Evolutionary conservation across 1,140 invertebrate species (phyloP).

Genomic region (Fopius arisanus): DNA sequence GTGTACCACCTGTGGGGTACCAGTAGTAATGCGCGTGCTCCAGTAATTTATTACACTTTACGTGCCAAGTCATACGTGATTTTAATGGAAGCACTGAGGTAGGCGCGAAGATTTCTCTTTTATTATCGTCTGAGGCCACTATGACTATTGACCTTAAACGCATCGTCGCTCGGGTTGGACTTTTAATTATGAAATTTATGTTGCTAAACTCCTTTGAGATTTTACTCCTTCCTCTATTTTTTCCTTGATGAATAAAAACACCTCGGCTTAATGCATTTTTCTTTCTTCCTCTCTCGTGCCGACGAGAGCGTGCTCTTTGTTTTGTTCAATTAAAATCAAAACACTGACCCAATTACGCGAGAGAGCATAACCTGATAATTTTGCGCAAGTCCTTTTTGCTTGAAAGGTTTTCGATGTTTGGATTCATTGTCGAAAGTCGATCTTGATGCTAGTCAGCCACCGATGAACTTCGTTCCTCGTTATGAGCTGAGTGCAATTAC

Average conservation of each 20-base stretch:
- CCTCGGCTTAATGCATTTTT: not conserved
- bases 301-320: too few species aligned
- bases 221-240: not conserved
- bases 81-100: slow-evolving; percentile 27
- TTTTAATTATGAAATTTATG: not conserved
- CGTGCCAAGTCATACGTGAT: slow-evolving; percentile 38
- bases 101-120: slow-evolving; percentile 10
- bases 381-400: too few species aligned
- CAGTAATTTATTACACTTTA: not conserved
- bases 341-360: too few species aligned
- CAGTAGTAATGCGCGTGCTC: not conserved
- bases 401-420: too few species aligned
- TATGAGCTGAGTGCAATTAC: too few species aligned
- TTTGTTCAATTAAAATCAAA: too few species aligned
- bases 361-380: too few species aligned
- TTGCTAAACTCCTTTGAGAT: not conserved
- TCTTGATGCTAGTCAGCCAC: too few species aligned
- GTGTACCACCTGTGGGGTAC: not conserved
- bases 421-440: too few species aligned
- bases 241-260: not conserved
- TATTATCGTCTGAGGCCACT: not conserved
- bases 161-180: not conserved
- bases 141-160: not conserved
- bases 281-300: not conserved
- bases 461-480: too few species aligned